Evolutionary conservation across 2,113 vertebrate genomes (phyloP), one percentile per base, ranked within the genome.

Genomic region (Podarcis cretensis): DNA sequence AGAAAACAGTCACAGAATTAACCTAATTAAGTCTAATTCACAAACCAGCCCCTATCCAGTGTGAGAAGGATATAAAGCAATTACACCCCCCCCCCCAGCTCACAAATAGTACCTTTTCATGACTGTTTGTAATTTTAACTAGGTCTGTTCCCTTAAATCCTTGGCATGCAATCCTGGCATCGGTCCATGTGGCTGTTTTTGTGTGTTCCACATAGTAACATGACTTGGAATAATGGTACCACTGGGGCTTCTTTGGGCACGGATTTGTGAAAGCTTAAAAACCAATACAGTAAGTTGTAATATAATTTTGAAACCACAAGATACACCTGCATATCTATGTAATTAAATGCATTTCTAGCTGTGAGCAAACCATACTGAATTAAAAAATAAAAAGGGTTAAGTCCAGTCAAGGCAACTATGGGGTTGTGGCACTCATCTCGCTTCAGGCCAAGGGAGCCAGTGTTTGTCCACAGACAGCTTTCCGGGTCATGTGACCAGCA

Each of bases 191-290:
- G 21, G 71, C 81, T 59, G 27, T 83, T 83, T 86, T 73, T 18
- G 23, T 73, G 20, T 87, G 66, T 90, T 87, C 89, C 35, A 90
- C 80, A 79, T 87, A 90, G 66, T 87, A 90, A 83, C 89, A 90
- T 21, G 81, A 77, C 37, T 43, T 90, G 68, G 23, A 83, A 87
- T 71, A 90, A 87, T 79, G 79, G 48, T 90, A 5, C 89, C 89
- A 90, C 7, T 79, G 73, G 21, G 80, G 74, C 37, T 71, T 71
- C 66, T 71, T 76, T 35, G 89, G 80, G 54, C 89, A 90, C 27
- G 76, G 16, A 63, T 43, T 43, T 78, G 12, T 59, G 65, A 43
- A 48, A 87, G 75, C 89, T 90, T 54, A 21, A 83, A 78, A 32
- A 82, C 13, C 43, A 77, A 87, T 54, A 54, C 48, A 71, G 27